Evolutionary conservation across 2,888 invertebrate genomes (phyloP).

Genomic region (Athetis lepigone): DNA sequence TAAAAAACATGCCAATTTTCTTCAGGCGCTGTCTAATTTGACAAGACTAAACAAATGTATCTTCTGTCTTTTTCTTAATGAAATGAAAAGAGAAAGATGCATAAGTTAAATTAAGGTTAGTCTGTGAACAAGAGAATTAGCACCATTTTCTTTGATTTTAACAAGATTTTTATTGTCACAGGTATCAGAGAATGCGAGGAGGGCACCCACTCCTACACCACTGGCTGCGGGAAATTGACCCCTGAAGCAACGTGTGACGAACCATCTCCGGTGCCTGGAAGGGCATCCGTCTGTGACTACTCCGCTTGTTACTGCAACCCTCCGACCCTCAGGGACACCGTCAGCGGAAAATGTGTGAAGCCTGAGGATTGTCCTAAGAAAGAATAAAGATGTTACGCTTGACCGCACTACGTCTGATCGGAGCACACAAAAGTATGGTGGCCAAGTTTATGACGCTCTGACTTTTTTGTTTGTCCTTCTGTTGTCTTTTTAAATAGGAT

Average conservation of each 20-base stretch:
- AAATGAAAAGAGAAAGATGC: no score
- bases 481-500: no score
- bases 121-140: no score
- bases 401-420: no score
- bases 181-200: conserved; percentile 66
- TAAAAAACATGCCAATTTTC: no score
- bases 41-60: no score
- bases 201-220: conserved; percentile 71
- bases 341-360: conserved; percentile 69
- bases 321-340: conserved; percentile 74
- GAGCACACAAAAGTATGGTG: no score
- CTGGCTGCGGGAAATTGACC: conserved; percentile 66
- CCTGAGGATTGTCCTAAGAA: conserved; percentile 72
- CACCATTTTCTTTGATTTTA: neutral
- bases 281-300: conserved; percentile 28
- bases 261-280: conserved; percentile 65
- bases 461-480: no score
- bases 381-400: neutral
- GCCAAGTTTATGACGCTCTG: no score
- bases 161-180: conserved; percentile 39
- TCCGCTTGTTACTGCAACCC: conserved; percentile 75
- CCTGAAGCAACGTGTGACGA: conserved; percentile 78
- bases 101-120: no score
- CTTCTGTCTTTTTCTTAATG: no score
- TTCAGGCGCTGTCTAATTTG: no score